Evolutionary conservation across 1,140 invertebrate genomes (phyloP), one percentile per base, ranked within the genome.

Genomic region (Nylanderia fulva): DNA sequence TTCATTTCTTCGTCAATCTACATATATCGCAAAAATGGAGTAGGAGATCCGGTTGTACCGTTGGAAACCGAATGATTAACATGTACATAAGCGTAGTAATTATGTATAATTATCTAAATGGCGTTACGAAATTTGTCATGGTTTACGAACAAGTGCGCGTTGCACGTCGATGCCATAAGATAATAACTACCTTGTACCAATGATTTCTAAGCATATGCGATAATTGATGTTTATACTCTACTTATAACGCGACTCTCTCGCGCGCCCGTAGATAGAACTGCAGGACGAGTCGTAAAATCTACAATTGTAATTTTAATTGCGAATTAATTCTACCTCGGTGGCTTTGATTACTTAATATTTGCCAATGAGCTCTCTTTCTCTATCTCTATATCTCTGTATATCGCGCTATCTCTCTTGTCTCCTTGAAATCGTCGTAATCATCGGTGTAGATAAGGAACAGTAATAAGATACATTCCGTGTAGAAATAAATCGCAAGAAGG

Each of bases 201-300:
- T 89, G 85, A 89, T 84, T 80, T 84, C 87, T 39, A 86, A 88
- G 87, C 85, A 88, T 86, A 89, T 36, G 74, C 69, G 88, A 89
- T 89, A 89, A 89, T 89, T 89, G 79, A 39, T 80, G 74, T 88
- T 86, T 88, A 88, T 86, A 75, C 79, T 64, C 48, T 84, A 75
- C 85, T 89, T 86, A 86, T 88, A 83, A 89, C 86, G 86, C 18
- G 39, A 71, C 8, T 29, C 27, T 52, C n/a, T n/a, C n/a, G n/a
- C n/a, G n/a, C n/a, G n/a, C n/a, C 36, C 64, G 68, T 42, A 54
- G 45, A 27, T 29, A 66, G 33, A 36, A 33, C n/a, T n/a, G n/a
- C 60, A 24, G 58, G 13, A n/a, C 8, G 52, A 77, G 63, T 88
- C 86, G 84, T 83, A 85, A 85, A 88, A 88, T 85, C 56, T 64